Conservation (phyloP, 2,888 invertebrate genomes). For the Nomada flava region DNA sequence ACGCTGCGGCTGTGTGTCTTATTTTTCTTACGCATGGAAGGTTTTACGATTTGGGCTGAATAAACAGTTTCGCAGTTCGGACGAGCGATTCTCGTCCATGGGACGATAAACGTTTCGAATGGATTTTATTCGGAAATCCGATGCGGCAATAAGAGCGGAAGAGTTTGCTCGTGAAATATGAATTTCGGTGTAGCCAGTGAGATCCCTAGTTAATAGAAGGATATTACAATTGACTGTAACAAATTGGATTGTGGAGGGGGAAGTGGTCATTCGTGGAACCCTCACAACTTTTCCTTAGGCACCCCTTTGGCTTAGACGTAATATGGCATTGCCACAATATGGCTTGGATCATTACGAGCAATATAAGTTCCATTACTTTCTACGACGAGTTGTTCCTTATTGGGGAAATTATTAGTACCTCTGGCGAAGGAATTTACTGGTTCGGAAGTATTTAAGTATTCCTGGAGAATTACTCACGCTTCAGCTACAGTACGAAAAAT, state of each 20-base stretch:
- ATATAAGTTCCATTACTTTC: background rate
- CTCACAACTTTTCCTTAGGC: background rate
- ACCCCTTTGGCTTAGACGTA: constrained; percentile 1
- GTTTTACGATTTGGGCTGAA: background rate
- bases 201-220: background rate
- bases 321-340: background rate
- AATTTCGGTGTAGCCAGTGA: background rate
- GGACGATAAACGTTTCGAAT: too few relatives aligned
- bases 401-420: background rate
- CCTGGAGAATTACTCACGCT: too few relatives aligned
- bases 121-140: too few relatives aligned
- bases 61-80: background rate
- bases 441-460: too few relatives aligned
- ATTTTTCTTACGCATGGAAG: background rate
- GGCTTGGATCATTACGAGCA: background rate
- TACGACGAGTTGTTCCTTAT: background rate
- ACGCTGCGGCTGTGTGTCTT: background rate
- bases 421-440: too few relatives aligned
- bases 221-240: background rate
- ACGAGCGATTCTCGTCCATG: background rate
- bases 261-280: background rate
- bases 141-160: too few relatives aligned
- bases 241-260: background rate
- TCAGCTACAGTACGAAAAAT: too few relatives aligned
- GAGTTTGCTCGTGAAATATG: too few relatives aligned